Conservation (phyloP, 2,888 invertebrate genomes). For the Athrips mouffetella region DNA sequence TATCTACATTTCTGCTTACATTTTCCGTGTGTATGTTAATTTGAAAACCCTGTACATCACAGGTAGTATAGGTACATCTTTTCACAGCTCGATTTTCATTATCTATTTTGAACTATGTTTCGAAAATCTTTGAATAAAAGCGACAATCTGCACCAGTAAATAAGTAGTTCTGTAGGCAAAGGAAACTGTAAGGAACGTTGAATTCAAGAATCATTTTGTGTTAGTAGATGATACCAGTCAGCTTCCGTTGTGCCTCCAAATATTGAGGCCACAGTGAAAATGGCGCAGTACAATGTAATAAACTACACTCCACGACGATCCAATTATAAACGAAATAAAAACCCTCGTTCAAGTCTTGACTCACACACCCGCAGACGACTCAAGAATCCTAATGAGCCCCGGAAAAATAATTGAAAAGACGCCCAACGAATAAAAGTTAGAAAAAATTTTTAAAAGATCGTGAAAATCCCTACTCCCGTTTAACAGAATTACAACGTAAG, state of each 20-base stretch:
- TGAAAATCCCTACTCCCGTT: slow-evolving; percentile 39
- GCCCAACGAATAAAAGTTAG: slow-evolving; percentile 8
- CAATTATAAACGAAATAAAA: slow-evolving; percentile 46
- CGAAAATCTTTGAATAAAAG: too few relatives aligned
- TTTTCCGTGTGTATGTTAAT: too few relatives aligned
- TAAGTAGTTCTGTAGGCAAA: too few relatives aligned
- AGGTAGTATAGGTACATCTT: too few relatives aligned
- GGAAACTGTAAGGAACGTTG: too few relatives aligned
- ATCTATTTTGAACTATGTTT: too few relatives aligned
- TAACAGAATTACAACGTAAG: slow-evolving; percentile 46
- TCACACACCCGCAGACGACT: not conserved
- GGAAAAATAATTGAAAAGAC: slow-evolving; percentile 9
- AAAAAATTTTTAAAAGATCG: slow-evolving; percentile 31
- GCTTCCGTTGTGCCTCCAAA: slow-evolving; percentile 33
- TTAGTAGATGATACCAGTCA: slow-evolving; percentile 32
- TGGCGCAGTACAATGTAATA: slow-evolving; percentile 47
- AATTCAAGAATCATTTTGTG: too few relatives aligned
- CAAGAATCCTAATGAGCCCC: slow-evolving; percentile 9
- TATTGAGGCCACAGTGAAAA: slow-evolving; percentile 41
- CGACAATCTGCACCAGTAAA: too few relatives aligned
- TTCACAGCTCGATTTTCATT: too few relatives aligned
- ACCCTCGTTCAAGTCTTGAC: not conserved
- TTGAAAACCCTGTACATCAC: too few relatives aligned
- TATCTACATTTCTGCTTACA: too few relatives aligned
- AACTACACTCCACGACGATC: slow-evolving; percentile 42